Base-by-base conservation (phyloP, 1,140 invertebrate species). In the Nasonia vitripennis region DNA sequence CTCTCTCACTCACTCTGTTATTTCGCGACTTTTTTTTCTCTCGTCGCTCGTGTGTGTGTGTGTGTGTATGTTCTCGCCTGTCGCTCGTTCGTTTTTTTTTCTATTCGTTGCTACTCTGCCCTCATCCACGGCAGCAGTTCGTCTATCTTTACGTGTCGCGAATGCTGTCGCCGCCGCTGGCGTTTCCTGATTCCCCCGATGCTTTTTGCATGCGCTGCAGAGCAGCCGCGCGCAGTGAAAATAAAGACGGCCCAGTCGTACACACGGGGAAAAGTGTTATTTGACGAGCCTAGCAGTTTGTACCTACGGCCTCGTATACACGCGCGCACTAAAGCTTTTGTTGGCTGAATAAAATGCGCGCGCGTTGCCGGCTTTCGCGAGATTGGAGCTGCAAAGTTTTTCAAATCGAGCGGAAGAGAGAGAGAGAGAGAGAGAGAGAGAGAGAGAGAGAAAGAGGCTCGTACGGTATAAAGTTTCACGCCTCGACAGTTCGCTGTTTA, bases 1-100 rank as follows among this genome's bases (percentile, higher is more conserved):
- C 71, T 71, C 71, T 71, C 45, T 75, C 73, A 20, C 41, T 77
- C 37, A 41, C 37, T 31, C 23, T 31, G 45, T 23, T 74, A 74
- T 37, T 34, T 74, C 17, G 31, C 73, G 10, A 9, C 17, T 41
- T 27, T 74, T 74, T 81, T 81, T 81, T 7, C 34, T 45, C 12
- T 12, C 81, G 27, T 82, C 17, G 10, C 20, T 74, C 23, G 34
- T 27, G 11, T 23, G 37, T 74, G 27, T 27, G 34, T 27, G 11
- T 23, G 37, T 74, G 27, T 27, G 27, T 27, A 27, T 27, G 31
- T 74, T 27, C 79, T 6, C 51, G 67, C n/a, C 67, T 71, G 67
- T 34, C 23, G 23, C 11, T 70, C 17, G 23, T 41, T 55, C 70
- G 12, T 4, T 67, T 67, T 34, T 55, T 67, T 20, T 67, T 71